phyloP scores from a whole-genome alignment of 2,113 vertebrate genomes.

The Pelecanoides urinatrix region DNA sequence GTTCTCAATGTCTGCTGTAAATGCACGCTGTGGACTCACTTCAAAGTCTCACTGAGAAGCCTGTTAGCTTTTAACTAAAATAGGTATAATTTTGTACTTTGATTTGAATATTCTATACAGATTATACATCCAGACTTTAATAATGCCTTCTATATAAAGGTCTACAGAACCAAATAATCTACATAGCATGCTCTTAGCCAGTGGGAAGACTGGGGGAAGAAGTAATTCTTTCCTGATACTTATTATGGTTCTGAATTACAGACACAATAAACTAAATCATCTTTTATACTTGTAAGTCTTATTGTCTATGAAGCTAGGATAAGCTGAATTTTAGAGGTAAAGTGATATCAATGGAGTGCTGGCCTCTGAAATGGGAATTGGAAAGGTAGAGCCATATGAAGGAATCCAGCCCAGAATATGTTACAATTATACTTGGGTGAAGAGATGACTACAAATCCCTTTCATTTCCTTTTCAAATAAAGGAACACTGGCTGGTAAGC shows the following conservation, averaged over 20 bases:
- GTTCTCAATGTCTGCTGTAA: background rate
- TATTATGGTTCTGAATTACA: background rate
- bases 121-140: background rate
- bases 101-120: background rate
- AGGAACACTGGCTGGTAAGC: background rate
- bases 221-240: background rate
- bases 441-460: background rate
- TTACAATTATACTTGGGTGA: background rate
- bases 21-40: background rate
- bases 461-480: background rate
- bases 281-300: background rate
- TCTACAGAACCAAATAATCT: background rate
- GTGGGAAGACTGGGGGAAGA: background rate
- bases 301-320: background rate
- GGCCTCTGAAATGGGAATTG: background rate
- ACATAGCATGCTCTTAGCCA: background rate
- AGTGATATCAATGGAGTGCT: background rate
- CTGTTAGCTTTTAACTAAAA: background rate
- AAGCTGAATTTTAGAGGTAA: background rate
- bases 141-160: background rate
- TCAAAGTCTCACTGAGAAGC: background rate
- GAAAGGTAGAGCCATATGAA: background rate
- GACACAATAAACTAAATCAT: background rate
- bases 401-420: background rate
- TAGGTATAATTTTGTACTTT: background rate